Percentiles rank a stretch among this genome's conserved stretches.
Evolutionary conservation across 2,888 invertebrate species (phyloP).

Genomic region (Apodemia hepburni): DNA sequence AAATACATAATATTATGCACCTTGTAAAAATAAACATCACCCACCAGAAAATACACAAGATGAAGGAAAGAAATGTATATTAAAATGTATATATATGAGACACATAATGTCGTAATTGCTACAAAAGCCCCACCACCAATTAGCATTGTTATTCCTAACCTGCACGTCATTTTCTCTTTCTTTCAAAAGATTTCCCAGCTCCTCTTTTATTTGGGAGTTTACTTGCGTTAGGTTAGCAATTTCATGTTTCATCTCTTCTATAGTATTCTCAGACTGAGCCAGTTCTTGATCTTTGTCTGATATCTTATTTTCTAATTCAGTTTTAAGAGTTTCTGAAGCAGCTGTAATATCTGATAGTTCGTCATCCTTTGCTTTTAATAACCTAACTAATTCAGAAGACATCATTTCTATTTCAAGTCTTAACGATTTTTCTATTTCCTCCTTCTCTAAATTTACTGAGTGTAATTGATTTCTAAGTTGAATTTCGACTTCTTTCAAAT

Average conservation of each 20-base stretch:
- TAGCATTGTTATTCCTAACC: slow-evolving; percentile 52
- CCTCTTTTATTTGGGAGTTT: slow-evolving; percentile 50
- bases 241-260: slow-evolving; percentile 42
- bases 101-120: slow-evolving; percentile 24
- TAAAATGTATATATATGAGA: background rate
- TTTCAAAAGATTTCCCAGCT: slow-evolving; percentile 39
- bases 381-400: slow-evolving; percentile 27
- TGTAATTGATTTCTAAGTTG: slow-evolving; percentile 36
- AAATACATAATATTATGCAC: too few species aligned
- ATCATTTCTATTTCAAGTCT: slow-evolving; percentile 43
- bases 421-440: slow-evolving; percentile 37
- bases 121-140: slow-evolving; percentile 29
- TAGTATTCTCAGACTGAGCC: slow-evolving; percentile 37
- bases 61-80: background rate
- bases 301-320: slow-evolving; percentile 36
- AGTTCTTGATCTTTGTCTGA: slow-evolving; percentile 43
- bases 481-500: slow-evolving; percentile 38
- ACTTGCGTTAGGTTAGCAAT: slow-evolving; percentile 43
- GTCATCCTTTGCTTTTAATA: slow-evolving; percentile 5
- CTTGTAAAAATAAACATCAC: too few species aligned
- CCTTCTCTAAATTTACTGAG: slow-evolving; percentile 39
- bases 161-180: slow-evolving; percentile 54
- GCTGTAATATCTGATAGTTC: background rate
- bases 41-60: slow-evolving; percentile 1
- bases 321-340: background rate